Percentiles rank a stretch among this genome's conserved stretches.
phyloP scores from a whole-genome alignment of 2,888 invertebrate genomes.

The Campaea margaritaria region DNA sequence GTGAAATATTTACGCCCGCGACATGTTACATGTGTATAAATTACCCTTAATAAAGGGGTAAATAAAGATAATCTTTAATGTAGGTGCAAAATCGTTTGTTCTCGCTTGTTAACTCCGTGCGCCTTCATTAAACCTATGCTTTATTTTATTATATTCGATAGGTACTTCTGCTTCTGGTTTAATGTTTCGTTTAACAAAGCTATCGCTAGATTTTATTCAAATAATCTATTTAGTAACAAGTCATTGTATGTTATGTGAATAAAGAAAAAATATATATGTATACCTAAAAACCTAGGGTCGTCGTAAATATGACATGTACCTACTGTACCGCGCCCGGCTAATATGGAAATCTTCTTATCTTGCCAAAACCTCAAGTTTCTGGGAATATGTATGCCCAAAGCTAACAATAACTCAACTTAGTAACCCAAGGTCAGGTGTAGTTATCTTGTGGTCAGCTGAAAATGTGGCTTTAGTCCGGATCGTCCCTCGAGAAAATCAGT shows the following conservation, averaged over 20 bases:
- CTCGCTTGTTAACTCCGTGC: slow-evolving; percentile 22
- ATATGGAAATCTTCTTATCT: no score
- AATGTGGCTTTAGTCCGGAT: slow-evolving; percentile 1
- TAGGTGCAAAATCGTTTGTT: slow-evolving; percentile 34
- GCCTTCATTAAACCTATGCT: slow-evolving; percentile 25
- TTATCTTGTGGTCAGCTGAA: not conserved
- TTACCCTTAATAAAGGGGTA: slow-evolving; percentile 38
- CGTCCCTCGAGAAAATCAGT: slow-evolving; percentile 9
- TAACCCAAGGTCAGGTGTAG: not conserved
- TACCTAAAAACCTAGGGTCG: no score
- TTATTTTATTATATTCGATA: slow-evolving; percentile 17
- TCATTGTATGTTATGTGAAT: no score
- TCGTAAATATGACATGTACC: no score
- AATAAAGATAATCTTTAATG: slow-evolving; percentile 37
- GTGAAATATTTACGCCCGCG: slow-evolving; percentile 34
- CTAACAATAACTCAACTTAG: not conserved
- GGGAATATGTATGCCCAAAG: no score
- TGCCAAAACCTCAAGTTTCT: no score
- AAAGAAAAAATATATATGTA: no score
- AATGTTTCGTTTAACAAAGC: not conserved
- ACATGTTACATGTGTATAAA: slow-evolving; percentile 34
- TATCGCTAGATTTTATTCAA: no score
- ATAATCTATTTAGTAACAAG: no score
- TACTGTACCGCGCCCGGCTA: no score
- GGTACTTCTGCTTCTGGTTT: slow-evolving; percentile 4